Evolutionary conservation across 2,113 vertebrate genomes (phyloP), one percentile per base, ranked within the genome.

Genomic region (Pontoporia blainvillei): DNA sequence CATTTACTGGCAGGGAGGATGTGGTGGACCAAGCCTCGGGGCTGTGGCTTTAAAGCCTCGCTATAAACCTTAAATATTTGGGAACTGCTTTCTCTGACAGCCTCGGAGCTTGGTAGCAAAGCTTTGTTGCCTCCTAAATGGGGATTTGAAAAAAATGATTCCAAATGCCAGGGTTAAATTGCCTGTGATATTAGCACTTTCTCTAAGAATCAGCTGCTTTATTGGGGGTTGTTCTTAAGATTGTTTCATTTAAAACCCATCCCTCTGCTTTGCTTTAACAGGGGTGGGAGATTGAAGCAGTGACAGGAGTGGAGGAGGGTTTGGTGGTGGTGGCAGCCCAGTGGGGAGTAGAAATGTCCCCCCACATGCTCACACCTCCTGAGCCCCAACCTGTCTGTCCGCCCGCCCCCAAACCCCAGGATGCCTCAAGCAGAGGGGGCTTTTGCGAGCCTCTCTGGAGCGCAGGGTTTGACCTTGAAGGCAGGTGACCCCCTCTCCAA

Each of bases 51-150:
- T 27, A 79, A 96, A 96, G 79, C 36, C 73, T 97, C 20, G 7
- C 90, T 85, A 59, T 17, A 49, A 93, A 94, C 73, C 73, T 83
- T 69, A 57, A 81, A 52, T 83, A 64, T 91, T 73, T 83, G 78
- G 67, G 57, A 91, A 25, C 59, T 59, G 57, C 64, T 72, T 90
- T 95, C 29, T 81, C 36, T 71, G 44, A 39, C 11, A 39, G 61
- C 44, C 54, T 64, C 12, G 5, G 76, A 93, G 72, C 66, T 79
- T 0, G 12, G 21, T 36, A 59, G 88, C 82, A 83, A 92, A 96
- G 54, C 89, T 94, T 87, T 92, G 73, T 75, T 71, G 69, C 59
- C 59, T 83, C 54, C 62, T 59, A 93, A 89, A 91, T 83, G 44
- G 36, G 54, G 31, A 86, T 69, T 85, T 57, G 64, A 79, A 39